Percentiles rank a stretch among this genome's conserved stretches.
phyloP scores from a whole-genome alignment of 2,797 vertebrate species.

The Taenioides sp. region DNA sequence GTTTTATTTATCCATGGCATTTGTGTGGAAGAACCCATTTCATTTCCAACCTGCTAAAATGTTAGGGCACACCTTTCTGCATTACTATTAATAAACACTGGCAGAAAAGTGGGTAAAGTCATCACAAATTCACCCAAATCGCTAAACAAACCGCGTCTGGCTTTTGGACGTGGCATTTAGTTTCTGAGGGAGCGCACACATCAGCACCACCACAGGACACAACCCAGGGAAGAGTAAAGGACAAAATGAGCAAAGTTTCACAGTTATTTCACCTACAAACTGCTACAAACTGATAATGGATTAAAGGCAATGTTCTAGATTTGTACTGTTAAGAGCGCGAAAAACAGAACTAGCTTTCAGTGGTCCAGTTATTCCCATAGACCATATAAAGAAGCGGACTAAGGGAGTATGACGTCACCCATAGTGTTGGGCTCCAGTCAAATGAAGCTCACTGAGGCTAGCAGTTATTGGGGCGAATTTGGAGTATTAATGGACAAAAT shows the following conservation, averaged over 20 bases:
- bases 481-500: too few species aligned
- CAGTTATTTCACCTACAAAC: neutral
- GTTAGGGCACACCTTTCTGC: slow-evolving; percentile 6
- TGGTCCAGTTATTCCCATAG: too few species aligned
- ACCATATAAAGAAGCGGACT: too few species aligned
- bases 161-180: slow-evolving; percentile 48
- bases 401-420: too few species aligned
- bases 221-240: slow-evolving; percentile 15
- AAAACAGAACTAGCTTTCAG: too few species aligned
- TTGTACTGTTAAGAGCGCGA: too few species aligned
- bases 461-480: too few species aligned
- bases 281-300: slow-evolving; percentile 10
- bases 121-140: slow-evolving; percentile 53
- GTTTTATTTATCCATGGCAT: slow-evolving; percentile 1
- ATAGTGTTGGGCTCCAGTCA: too few species aligned
- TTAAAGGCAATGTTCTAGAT: too few species aligned
- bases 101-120: slow-evolving; percentile 31
- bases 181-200: slow-evolving; percentile 46
- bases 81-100: slow-evolving; percentile 45
- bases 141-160: slow-evolving; percentile 43
- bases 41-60: neutral
- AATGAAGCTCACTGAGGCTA: too few species aligned
- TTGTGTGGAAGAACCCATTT: neutral
- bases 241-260: slow-evolving; percentile 1
- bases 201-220: slow-evolving; percentile 6